phyloP scores from a whole-genome alignment of 2,888 invertebrate genomes.

The Anorthoa munda region DNA sequence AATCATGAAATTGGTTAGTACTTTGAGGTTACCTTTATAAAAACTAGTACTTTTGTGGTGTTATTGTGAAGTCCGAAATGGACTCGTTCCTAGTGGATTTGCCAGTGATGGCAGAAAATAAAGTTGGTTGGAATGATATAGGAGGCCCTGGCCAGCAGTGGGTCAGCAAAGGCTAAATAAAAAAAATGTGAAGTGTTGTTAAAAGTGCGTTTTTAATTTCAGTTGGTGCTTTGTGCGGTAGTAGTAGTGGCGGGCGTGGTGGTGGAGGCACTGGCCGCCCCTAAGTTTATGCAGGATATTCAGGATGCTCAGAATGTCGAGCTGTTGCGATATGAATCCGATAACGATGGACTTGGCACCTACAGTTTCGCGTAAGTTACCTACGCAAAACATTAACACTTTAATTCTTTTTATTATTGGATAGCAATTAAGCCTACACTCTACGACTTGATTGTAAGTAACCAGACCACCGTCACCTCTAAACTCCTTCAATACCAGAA shows the following conservation, averaged over 20 bases:
- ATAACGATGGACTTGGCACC: constrained; percentile 82
- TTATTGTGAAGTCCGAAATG: constrained; percentile 15
- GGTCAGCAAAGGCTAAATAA: too few species aligned
- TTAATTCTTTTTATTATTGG: too few species aligned
- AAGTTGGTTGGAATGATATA: too few species aligned
- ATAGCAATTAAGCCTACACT: not conserved
- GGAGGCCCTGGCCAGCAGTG: too few species aligned
- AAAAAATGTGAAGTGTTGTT: constrained; percentile 13
- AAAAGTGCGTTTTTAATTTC: constrained; percentile 66
- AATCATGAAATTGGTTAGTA: constrained; percentile 38
- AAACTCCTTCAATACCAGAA: too few species aligned
- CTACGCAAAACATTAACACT: not conserved
- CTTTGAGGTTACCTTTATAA: constrained; percentile 38
- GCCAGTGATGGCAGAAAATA: too few species aligned
- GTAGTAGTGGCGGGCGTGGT: constrained; percentile 74
- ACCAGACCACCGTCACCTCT: too few species aligned
- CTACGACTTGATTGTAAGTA: too few species aligned
- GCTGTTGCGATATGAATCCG: constrained; percentile 77
- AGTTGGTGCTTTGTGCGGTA: constrained; percentile 85
- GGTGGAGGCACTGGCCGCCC: constrained; percentile 70
- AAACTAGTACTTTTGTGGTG: constrained; percentile 16
- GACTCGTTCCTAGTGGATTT: too few species aligned
- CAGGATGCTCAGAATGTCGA: constrained; percentile 75
- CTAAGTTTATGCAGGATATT: constrained; percentile 60
- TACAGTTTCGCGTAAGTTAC: constrained; percentile 80